These are phyloP conservation scores for Sorex araneus DNA, from an alignment of 2,113 vertebrate species.

Conservation along the genomic window DNA sequence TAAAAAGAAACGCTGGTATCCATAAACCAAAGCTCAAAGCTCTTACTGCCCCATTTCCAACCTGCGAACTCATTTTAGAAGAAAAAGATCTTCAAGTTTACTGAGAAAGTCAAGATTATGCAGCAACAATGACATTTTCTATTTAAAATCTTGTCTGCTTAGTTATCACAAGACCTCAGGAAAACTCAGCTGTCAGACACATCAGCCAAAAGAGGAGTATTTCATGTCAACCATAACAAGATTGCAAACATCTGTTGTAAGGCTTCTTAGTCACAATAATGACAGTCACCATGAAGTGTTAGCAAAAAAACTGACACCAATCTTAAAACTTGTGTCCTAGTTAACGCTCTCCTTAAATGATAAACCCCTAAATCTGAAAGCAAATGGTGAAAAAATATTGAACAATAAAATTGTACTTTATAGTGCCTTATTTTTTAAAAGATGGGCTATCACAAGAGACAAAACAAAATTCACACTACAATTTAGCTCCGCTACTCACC, in stretches of 20 bases:
- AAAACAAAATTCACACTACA: background rate
- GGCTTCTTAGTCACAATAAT: background rate
- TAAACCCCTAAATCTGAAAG: constrained; percentile 45
- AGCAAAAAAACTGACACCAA: background rate
- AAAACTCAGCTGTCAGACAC: constrained; percentile 8
- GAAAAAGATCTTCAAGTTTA: constrained; percentile 11
- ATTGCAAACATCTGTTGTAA: background rate
- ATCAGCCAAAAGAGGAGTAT: background rate
- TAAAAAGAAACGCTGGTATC: background rate
- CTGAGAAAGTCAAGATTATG: constrained; percentile 29
- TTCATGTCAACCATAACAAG: background rate
- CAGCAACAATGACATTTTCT: constrained; percentile 19
- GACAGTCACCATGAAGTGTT: background rate
- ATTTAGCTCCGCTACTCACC: constrained; percentile 88
- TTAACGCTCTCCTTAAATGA: constrained; percentile 36
- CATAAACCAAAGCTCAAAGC: background rate
- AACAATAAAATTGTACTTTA: constrained; percentile 19
- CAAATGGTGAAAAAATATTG: background rate
- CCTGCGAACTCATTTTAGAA: constrained; percentile 35
- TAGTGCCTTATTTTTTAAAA: constrained; percentile 37
- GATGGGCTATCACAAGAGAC: background rate
- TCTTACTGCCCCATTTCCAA: background rate
- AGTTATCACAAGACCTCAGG: background rate
- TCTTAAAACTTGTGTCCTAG: background rate
- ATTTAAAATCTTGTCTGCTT: constrained; percentile 18